These are phyloP conservation scores for Latrodectus geometricus DNA, from an alignment of 1,140 invertebrate species.

Conservation along the genomic window DNA sequence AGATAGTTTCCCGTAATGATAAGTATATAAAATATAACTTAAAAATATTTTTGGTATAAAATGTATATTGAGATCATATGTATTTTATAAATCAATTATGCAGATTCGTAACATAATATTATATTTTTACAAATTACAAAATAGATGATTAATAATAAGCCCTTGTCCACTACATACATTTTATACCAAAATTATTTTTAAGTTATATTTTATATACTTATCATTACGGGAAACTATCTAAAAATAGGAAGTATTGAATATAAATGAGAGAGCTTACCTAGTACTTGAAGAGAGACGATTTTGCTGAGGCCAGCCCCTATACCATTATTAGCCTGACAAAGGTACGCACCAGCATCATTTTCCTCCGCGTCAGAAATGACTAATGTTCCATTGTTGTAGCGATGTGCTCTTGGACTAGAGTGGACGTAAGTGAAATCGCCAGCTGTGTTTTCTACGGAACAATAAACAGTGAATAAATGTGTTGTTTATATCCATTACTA, in stretches of 20 bases:
- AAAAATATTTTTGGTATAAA: no score
- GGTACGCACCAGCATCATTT: conserved; percentile 68
- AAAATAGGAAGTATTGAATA: conserved; percentile 13
- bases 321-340: conserved; percentile 72
- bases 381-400: conserved; percentile 64
- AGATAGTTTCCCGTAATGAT: no score
- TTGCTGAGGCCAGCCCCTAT: conserved; percentile 71
- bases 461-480: not conserved
- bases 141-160: no score
- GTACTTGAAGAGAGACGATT: conserved; percentile 68
- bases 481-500: not conserved
- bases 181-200: no score
- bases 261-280: conserved; percentile 65
- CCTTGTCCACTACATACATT: no score
- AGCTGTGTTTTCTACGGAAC: conserved; percentile 28
- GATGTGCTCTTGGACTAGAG: conserved; percentile 43
- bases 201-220: not conserved
- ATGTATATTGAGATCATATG: no score
- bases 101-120: no score
- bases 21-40: no score
- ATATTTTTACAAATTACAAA: no score
- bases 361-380: conserved; percentile 57
- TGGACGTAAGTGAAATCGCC: conserved; percentile 53
- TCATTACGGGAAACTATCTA: not conserved
- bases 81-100: no score